Conservation (phyloP, 2,797 vertebrate genomes). For the Carcharodon carcharias region DNA sequence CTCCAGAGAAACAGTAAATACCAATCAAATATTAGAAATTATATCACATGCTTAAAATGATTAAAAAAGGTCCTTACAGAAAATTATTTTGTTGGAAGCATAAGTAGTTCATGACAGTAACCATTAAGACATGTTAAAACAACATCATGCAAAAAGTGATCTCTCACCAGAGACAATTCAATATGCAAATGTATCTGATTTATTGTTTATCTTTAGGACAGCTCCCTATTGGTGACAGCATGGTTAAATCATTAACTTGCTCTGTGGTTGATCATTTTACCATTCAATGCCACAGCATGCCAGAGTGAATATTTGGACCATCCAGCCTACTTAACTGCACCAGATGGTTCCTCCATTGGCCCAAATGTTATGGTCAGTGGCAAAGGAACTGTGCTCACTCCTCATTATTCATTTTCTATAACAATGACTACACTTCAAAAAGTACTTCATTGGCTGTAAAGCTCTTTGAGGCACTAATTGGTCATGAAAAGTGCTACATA, state of each 20-base stretch:
- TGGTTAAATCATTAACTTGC: background rate
- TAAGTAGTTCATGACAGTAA: background rate
- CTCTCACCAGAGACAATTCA: background rate
- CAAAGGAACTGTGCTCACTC: background rate
- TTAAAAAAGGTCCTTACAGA: background rate
- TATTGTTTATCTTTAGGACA: background rate
- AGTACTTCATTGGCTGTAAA: too few relatives aligned
- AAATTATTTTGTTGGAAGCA: background rate
- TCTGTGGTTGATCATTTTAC: background rate
- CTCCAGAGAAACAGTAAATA: background rate
- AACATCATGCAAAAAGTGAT: background rate
- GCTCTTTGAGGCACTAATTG: too few relatives aligned
- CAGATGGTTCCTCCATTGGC: background rate
- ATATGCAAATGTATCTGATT: background rate
- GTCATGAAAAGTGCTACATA: too few relatives aligned
- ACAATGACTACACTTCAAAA: too few relatives aligned
- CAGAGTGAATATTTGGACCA: background rate
- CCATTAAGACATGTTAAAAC: background rate
- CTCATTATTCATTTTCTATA: background rate
- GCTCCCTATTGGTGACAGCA: background rate
- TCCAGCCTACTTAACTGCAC: background rate
- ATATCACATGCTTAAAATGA: background rate
- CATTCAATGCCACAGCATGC: background rate
- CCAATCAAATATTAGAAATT: background rate
- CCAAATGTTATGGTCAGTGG: background rate